Evolutionary conservation across 1,140 invertebrate species (phyloP), one percentile per base, ranked within the genome.

Genomic region (Brachionus paranguensis): DNA sequence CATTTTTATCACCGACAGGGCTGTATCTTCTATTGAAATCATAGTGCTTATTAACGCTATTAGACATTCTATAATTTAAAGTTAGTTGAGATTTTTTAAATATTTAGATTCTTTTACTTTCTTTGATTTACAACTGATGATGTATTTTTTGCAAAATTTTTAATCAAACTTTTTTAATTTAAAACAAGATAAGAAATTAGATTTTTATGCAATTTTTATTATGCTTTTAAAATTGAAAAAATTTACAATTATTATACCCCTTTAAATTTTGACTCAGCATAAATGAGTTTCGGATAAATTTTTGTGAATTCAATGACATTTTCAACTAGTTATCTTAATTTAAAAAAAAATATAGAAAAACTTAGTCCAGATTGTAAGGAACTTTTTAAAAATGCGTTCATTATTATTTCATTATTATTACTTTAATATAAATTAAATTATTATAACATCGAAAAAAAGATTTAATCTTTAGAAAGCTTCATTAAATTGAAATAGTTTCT

Each of bases 1-100:
- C 78, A 68, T 81, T 81, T 68, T 81, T 81, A 27, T 60, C 78
- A 24, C 78, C 78, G 27, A 81, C 53, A 24, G 55, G 55, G 8
- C 29, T 37, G 14, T 64, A 81, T 81, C 12, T 60, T 33, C 14
- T 41, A 64, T 81, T 81, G 0, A 81, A 81, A 14, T 81, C 78
- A 27, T 64, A 81, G 37, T 81, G 78, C 33, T 81, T 81, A 17
- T 24, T 81, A n/a, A 37, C 53, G 27, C 47, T 76, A 12, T 72
- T 41, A 72, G 68, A 72, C 68, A 72, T 72, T 72, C 68, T 72
- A 14, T 12, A 5, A n/a, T 43, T 43, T n/a, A 43, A 41, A 72
- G n/a, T 17, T 72, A 17, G 5, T 7, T 11, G 43, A 33, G 24
- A 1, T 29, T 29, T 37, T 37, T 37, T 37, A 37, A 37, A 37